Evolutionary conservation across 2,888 invertebrate genomes (phyloP), one percentile per base, ranked within the genome.

Genomic region (Electrophaes corylata): DNA sequence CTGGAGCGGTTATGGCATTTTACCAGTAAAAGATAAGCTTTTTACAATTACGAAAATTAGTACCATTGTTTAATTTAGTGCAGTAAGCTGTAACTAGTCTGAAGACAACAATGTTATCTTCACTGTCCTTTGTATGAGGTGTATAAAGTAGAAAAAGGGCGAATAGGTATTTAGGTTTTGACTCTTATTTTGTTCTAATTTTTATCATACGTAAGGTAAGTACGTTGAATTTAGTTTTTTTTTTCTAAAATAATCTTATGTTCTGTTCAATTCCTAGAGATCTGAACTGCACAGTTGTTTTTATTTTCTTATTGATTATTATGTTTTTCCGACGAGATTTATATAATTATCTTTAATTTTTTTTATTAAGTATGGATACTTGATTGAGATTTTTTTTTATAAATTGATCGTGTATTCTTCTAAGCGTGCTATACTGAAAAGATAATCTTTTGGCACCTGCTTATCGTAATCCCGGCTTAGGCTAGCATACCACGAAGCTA

Each of bases 391-490:
- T 20, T 20, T 20, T 5, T 20, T 20, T 20, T 5, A 20, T 4
- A 4, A 26, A 29, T 29, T 29, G 6, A 29, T 3, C 26, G 10
- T n/a, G n/a, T 29, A 29, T 29, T 10, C 26, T 6, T 29, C 10
- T 3, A 26, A 40, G n/a, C n/a, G n/a, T n/a, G n/a, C 35, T 18
- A 14, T n/a, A 40, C 5, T 37, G 33, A 33, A 40, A 16, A 50
- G 45, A 8, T 29, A 29, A 20, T 1, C 31, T 40, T 10, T 29
- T 19, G 44, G 33, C 33, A 57, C 50, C 26, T 29, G 10, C 26
- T 57, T 43, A 51, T 35, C 44, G 39, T 49, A 45, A 56, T 49
- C 56, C 39, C 51, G 11, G 46, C 19, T 35, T 26, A 35, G 46
- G 47, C 51, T 35, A 46, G 18, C 41, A 37, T n/a, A 18, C 11